A percentile compares a stretch with the other conserved stretches of the same genome.
phyloP scores from a whole-genome alignment of 1,140 invertebrate genomes.

The Melanaphis sacchari region DNA sequence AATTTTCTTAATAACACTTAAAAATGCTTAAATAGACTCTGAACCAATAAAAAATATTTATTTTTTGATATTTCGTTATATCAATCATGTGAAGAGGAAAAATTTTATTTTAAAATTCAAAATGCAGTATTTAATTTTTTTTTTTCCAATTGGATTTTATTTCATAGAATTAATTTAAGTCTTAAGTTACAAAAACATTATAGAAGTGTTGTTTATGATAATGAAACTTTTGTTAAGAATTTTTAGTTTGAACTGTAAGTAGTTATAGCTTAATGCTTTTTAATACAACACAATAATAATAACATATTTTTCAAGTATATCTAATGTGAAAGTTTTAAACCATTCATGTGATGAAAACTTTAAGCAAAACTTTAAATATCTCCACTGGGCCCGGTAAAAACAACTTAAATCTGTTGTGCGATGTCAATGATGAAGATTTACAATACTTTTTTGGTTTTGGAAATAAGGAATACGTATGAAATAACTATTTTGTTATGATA shows the following conservation, averaged over 20 bases:
- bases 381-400: conserved; percentile 4
- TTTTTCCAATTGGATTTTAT: background rate
- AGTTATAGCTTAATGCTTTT: background rate
- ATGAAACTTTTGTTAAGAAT: background rate
- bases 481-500: background rate
- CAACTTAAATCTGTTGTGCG: background rate
- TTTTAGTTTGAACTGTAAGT: conserved; percentile 2
- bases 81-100: background rate
- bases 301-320: conserved; percentile 2
- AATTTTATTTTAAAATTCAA: background rate
- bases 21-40: no score
- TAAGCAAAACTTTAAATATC: conserved; percentile 15
- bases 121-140: background rate
- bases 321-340: conserved; percentile 28
- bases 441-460: background rate
- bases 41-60: no score
- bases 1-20: no score
- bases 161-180: background rate
- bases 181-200: background rate
- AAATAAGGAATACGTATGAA: background rate
- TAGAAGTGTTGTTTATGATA: background rate
- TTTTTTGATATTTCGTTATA: background rate
- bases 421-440: conserved; percentile 16
- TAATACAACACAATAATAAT: background rate
- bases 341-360: conserved; percentile 25